These are phyloP conservation scores for Chironomus tentans DNA, from an alignment of 2,888 invertebrate species.

Conservation along the genomic window DNA sequence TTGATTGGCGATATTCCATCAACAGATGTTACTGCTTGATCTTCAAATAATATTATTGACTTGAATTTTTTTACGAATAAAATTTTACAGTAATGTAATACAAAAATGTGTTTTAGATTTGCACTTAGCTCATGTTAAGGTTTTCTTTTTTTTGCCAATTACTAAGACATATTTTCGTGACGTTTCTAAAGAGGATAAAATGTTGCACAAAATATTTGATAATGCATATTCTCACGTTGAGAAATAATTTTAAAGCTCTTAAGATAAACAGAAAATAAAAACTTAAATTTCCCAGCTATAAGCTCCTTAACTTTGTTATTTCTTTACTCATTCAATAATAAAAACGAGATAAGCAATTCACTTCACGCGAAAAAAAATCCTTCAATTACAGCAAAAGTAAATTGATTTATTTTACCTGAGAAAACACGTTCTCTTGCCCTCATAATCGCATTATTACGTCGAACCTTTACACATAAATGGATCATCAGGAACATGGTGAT, in stretches of 20 bases:
- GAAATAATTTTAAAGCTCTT: too few relatives aligned
- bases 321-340: neutral
- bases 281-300: neutral
- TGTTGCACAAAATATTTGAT: too few relatives aligned
- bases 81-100: neutral
- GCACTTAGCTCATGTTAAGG: too few relatives aligned
- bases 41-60: slow-evolving; percentile 23
- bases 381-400: neutral
- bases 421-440: slow-evolving; percentile 70
- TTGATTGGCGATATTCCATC: slow-evolving; percentile 21
- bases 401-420: slow-evolving; percentile 54
- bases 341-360: slow-evolving; percentile 17
- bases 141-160: too few relatives aligned
- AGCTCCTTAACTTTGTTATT: neutral
- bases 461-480: slow-evolving; percentile 80
- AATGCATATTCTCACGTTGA: too few relatives aligned
- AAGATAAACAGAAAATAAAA: neutral
- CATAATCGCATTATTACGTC: slow-evolving; percentile 69
- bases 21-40: slow-evolving; percentile 18
- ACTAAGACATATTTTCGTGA: too few relatives aligned
- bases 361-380: slow-evolving; percentile 26
- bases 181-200: too few relatives aligned
- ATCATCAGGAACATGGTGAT: slow-evolving; percentile 93
- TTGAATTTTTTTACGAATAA: neutral
- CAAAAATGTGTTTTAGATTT: too few relatives aligned